These are phyloP conservation scores for Thomomys bottae DNA, from an alignment of 2,113 vertebrate species.

Conservation along the genomic window DNA sequence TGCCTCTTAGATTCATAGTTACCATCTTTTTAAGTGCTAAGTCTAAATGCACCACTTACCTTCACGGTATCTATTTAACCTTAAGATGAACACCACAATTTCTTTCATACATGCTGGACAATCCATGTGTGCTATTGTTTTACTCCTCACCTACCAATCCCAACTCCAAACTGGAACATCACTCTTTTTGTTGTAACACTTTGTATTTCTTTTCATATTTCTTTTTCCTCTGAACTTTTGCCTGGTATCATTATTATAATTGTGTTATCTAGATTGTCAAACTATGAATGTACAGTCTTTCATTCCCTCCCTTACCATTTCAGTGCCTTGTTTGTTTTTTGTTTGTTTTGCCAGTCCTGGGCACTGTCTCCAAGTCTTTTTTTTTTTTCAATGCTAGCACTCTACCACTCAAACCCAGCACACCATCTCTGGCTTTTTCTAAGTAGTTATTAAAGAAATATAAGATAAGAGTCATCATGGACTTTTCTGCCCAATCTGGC, in stretches of 20 bases:
- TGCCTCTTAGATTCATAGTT: not conserved
- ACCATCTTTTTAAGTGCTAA: not conserved
- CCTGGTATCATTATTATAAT: not conserved
- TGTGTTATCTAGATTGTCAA: conserved; percentile 13
- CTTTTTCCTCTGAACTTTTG: not conserved
- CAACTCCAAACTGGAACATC: not conserved
- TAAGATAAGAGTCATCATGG: too few relatives aligned
- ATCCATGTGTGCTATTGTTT: not conserved
- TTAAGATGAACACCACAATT: not conserved
- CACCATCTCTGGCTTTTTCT: too few relatives aligned
- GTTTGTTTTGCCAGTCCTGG: too few relatives aligned
- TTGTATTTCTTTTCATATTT: not conserved
- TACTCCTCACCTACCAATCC: not conserved
- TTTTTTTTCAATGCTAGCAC: too few relatives aligned
- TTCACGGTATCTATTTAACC: not conserved
- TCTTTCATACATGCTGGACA: not conserved
- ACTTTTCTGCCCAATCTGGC: too few relatives aligned
- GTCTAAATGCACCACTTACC: not conserved
- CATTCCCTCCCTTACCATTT: not conserved
- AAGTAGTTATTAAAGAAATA: too few relatives aligned
- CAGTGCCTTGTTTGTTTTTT: too few relatives aligned
- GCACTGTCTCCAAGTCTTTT: too few relatives aligned
- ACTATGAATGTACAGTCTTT: not conserved
- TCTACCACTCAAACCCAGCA: too few relatives aligned
- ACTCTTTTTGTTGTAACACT: not conserved